Conservation (phyloP, 2,113 vertebrate species). For the Podarcis raffonei region DNA sequence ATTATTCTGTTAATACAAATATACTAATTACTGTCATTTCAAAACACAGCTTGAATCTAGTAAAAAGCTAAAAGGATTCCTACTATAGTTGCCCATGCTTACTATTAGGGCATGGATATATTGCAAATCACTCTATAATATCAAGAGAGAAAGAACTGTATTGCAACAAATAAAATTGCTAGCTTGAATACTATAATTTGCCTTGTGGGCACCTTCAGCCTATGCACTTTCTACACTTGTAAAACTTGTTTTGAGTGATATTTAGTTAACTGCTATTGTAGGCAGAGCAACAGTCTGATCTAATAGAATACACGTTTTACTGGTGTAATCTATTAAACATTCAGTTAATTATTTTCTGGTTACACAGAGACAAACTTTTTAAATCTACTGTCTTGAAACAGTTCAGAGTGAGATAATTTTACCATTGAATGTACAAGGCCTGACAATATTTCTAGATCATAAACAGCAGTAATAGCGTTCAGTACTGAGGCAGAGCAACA, state of each 20-base stretch:
- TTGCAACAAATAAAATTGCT: not conserved
- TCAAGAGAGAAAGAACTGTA: not conserved
- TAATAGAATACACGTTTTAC: too few species aligned
- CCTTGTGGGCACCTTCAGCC: not conserved
- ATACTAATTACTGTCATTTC: not conserved
- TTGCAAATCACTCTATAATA: not conserved
- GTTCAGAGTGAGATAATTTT: not conserved
- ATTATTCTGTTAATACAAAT: not conserved
- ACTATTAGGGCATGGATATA: not conserved
- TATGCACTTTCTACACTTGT: not conserved
- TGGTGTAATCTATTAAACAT: not conserved
- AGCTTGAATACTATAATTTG: not conserved
- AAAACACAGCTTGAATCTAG: not conserved
- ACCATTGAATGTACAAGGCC: not conserved
- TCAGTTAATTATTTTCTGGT: not conserved
- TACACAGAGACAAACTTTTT: not conserved
- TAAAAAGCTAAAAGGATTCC: not conserved
- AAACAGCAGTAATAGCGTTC: not conserved
- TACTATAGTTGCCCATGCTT: not conserved
- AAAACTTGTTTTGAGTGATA: not conserved
- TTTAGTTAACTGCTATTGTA: not conserved
- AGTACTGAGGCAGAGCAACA: not conserved
- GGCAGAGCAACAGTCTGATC: not conserved
- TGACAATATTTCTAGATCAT: not conserved
- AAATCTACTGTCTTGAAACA: not conserved